Base-by-base conservation (phyloP, 2,797 vertebrate species). In the Propithecus perrieri region DNA sequence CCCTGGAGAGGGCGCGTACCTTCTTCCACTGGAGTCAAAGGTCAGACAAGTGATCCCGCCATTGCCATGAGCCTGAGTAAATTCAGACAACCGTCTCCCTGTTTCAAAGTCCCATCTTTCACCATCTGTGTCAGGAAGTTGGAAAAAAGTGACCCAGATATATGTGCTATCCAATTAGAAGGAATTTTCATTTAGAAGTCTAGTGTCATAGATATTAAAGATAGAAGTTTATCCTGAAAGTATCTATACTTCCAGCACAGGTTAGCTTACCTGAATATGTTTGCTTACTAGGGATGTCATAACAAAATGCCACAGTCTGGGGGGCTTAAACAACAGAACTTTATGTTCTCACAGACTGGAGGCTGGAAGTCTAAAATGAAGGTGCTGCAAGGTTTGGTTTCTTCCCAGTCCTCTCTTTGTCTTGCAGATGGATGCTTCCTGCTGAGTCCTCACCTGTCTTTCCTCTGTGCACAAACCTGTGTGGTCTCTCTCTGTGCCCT, bases 41-140 rank as follows among this genome's bases (percentile, higher is more conserved):
- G 98, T 97, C 98, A 99, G 98, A 94, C 98, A 99, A 14, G 99
- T 99, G 97, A 99, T 97, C 72, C 97, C 97, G 90, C 98, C 97
- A 43, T 95, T 94, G 85, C 98, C 97, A 1, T 97, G 98, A 79
- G 98, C 97, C 30, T 91, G 97, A 33, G 95, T 98, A 96, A 99
- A 99, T 97, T 99, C 99, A 98, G 99, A 99, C 30, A 99, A 48
- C 53, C 98, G 97, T 84, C 89, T 98, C 67, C 98, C 99, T 12
- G 95, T 99, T 97, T 99, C 98, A 96, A 99, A 98, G 96, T 99
- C 98, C 99, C 98, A 99, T 33, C 97, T 98, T 99, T 99, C 30
- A 99, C 97, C 41, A 98, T 97, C 98, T 99, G 92, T 24, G 97
- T 33, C 46, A 53, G 65, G 85, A 97, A 87, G 28, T 76, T 59